Evolutionary conservation across 2,888 invertebrate genomes (phyloP).

Genomic region (Ochropleura plecta): DNA sequence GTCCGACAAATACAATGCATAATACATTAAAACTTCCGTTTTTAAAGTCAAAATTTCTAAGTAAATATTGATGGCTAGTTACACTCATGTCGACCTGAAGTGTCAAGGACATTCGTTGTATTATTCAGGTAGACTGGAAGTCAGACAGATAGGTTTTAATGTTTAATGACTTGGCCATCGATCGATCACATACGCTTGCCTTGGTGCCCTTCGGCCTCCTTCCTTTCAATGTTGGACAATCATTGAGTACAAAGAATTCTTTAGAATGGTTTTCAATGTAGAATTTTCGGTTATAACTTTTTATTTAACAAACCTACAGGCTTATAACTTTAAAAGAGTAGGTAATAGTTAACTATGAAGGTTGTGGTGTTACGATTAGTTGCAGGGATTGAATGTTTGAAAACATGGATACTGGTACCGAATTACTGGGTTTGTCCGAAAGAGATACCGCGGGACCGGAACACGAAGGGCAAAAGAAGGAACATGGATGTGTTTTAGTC

Average conservation of each 20-base stretch:
- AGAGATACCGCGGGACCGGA: too few species aligned
- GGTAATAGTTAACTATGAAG: not conserved
- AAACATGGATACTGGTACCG: too few species aligned
- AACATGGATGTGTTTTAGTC: too few species aligned
- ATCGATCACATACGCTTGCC: conserved; percentile 80
- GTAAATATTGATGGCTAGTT: conserved; percentile 51
- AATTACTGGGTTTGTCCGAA: too few species aligned
- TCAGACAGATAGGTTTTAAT: conserved; percentile 85
- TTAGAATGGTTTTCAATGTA: conserved; percentile 42
- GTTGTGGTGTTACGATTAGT: not conserved
- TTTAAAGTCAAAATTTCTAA: conserved; percentile 28
- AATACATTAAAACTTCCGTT: conserved; percentile 9
- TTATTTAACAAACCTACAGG: not conserved
- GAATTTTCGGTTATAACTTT: conserved; percentile 2
- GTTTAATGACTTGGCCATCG: conserved; percentile 82
- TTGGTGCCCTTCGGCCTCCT: conserved; percentile 63
- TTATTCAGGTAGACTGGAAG: conserved; percentile 74
- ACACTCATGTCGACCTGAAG: conserved; percentile 61
- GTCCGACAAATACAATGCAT: conserved; percentile 27
- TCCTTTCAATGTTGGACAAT: conserved; percentile 70
- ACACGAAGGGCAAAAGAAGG: too few species aligned
- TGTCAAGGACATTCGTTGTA: conserved; percentile 79
- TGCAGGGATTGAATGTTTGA: too few species aligned
- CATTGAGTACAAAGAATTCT: conserved; percentile 59
- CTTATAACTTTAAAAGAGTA: not conserved